Evolutionary conservation across 2,113 vertebrate species (phyloP).

Genomic region (Pomatostomus ruficeps): DNA sequence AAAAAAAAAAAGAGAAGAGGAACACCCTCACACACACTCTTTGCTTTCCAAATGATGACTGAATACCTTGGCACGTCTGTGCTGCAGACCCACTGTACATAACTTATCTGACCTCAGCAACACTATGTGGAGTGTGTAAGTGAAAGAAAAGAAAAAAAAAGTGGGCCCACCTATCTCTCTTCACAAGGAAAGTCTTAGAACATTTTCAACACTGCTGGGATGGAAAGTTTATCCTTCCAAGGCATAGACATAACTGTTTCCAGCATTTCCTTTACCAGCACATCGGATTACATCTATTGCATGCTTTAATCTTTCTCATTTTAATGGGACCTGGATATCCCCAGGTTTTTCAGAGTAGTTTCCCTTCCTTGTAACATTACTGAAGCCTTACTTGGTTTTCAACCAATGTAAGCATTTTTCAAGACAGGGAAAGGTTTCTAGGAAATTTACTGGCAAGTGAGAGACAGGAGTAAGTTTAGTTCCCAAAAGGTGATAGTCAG

Average conservation of each 20-base stretch:
- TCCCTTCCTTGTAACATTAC: background rate
- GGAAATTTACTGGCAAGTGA: slow-evolving; percentile 21
- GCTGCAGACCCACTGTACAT: slow-evolving; percentile 65
- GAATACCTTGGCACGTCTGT: slow-evolving; percentile 70
- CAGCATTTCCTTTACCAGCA: slow-evolving; percentile 45
- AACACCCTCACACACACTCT: slow-evolving; percentile 57
- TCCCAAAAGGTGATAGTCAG: slow-evolving; percentile 37
- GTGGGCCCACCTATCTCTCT: slow-evolving; percentile 20
- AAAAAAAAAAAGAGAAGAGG: slow-evolving; percentile 33
- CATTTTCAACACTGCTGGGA: slow-evolving; percentile 31
- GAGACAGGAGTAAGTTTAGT: background rate
- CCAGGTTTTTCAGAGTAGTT: background rate
- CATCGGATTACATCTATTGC: background rate
- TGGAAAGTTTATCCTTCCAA: slow-evolving; percentile 64
- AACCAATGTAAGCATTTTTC: slow-evolving; percentile 17
- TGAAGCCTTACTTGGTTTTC: background rate
- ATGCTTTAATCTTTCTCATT: background rate
- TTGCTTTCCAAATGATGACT: slow-evolving; percentile 77
- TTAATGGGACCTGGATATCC: background rate
- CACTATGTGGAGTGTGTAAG: slow-evolving; percentile 46
- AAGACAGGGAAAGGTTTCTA: background rate
- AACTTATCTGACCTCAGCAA: slow-evolving; percentile 72
- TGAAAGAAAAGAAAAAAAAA: slow-evolving; percentile 28
- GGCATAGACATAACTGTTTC: slow-evolving; percentile 23
- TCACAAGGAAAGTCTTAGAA: slow-evolving; percentile 51